These are phyloP conservation scores for Parotocinclus haroldoi DNA, from an alignment of 2,797 vertebrate species.

Conservation along the genomic window DNA sequence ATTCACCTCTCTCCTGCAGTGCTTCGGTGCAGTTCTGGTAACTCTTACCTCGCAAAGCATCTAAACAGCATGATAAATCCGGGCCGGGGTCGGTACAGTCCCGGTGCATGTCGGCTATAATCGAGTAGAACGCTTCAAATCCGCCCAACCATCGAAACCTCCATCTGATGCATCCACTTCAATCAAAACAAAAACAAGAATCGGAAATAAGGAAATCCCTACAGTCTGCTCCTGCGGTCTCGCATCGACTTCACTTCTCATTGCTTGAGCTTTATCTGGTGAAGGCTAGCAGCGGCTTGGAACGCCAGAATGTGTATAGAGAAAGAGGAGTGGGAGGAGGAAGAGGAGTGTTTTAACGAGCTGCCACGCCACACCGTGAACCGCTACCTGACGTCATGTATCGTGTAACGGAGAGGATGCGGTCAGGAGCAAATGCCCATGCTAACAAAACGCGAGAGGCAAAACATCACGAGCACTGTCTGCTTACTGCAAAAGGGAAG, in stretches of 20 bases:
- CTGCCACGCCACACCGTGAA: not conserved
- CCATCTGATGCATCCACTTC: slow-evolving; percentile 5
- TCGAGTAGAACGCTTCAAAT: slow-evolving; percentile 37
- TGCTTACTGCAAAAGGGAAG: no score
- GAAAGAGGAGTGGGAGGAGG: slow-evolving; percentile 10
- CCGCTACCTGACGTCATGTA: slow-evolving; percentile 43
- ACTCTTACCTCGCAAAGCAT: slow-evolving; percentile 56
- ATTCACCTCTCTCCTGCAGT: no score
- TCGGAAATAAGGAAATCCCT: no score
- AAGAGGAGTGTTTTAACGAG: not conserved
- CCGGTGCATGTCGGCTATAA: slow-evolving; percentile 54
- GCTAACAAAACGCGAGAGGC: not conserved
- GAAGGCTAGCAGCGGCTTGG: not conserved
- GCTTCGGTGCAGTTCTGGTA: no score
- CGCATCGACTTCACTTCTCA: not conserved
- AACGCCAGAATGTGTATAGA: not conserved
- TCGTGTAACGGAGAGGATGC: not conserved
- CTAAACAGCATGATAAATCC: slow-evolving; percentile 56
- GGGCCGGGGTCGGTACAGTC: slow-evolving; percentile 46
- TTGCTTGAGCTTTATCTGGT: not conserved
- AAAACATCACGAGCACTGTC: no score
- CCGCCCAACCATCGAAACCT: slow-evolving; percentile 18
- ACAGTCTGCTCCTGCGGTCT: no score
- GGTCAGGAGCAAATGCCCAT: not conserved
- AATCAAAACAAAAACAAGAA: not conserved